Evolutionary conservation across 2,888 invertebrate genomes (phyloP).

Genomic region (Erebia aethiops): DNA sequence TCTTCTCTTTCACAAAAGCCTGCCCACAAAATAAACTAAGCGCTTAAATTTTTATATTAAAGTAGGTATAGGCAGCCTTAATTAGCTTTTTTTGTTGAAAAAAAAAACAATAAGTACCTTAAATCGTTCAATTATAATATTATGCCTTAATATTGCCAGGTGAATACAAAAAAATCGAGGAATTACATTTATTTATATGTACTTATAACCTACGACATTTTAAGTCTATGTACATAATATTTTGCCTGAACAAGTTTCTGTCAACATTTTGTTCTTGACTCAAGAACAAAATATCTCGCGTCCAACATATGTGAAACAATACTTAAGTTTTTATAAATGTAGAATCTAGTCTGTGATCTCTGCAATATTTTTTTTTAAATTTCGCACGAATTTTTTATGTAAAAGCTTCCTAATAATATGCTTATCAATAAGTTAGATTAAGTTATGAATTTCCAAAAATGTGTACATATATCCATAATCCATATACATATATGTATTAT

Average conservation of each 20-base stretch:
- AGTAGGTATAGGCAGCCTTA: not conserved
- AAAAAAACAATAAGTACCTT: not conserved
- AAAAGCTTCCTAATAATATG: conserved; percentile 63
- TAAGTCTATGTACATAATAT: too few species aligned
- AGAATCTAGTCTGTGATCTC: conserved; percentile 77
- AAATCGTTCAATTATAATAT: not conserved
- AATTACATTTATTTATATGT: not conserved
- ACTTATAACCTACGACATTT: too few species aligned
- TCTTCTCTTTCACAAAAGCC: not conserved
- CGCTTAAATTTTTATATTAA: not conserved
- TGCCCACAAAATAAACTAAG: not conserved
- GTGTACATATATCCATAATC: too few species aligned
- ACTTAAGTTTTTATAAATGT: conserved; percentile 2
- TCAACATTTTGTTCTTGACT: not conserved
- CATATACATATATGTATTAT: too few species aligned
- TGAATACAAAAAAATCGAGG: not conserved
- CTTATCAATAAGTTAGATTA: conserved; percentile 50
- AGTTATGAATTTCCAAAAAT: conserved; percentile 23
- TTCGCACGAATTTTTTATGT: conserved; percentile 36
- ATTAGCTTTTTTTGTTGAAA: not conserved
- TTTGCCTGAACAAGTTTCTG: not conserved
- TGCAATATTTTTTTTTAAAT: conserved; percentile 59
- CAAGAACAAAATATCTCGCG: not conserved
- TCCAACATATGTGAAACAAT: not conserved
- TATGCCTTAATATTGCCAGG: not conserved